Conservation (phyloP, 2,797 vertebrate genomes). For the Eupleurogrammus muticus region DNA sequence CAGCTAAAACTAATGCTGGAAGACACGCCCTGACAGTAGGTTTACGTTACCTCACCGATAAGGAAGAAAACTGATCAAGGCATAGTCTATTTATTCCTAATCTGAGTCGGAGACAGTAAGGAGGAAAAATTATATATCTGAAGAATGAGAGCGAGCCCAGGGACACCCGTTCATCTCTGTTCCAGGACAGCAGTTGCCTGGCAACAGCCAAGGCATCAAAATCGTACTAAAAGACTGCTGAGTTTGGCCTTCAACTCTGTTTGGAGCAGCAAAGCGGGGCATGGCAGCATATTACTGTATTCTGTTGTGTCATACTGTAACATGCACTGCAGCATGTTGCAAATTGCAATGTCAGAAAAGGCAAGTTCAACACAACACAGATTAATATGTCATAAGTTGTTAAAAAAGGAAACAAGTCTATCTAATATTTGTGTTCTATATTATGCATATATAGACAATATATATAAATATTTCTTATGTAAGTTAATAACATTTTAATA, state of each 20-base stretch:
- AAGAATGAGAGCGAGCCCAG: slow-evolving; percentile 51
- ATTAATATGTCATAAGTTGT: background rate
- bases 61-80: background rate
- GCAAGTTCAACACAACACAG: background rate
- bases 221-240: slow-evolving; percentile 46
- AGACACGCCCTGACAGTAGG: background rate
- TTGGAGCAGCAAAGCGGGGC: background rate
- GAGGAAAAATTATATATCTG: slow-evolving; percentile 31
- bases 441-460: too few relatives aligned
- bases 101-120: slow-evolving; percentile 24
- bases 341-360: background rate
- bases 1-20: background rate
- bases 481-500: background rate
- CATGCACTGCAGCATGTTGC: background rate
- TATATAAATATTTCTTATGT: background rate
- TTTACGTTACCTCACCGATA: background rate
- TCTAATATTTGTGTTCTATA: too few relatives aligned
- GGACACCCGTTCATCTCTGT: slow-evolving; percentile 69
- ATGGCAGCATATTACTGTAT: slow-evolving; percentile 1
- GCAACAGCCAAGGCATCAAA: slow-evolving; percentile 78
- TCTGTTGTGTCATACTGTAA: slow-evolving; percentile 6
- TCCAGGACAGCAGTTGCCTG: slow-evolving; percentile 81
- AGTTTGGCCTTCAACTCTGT: slow-evolving; percentile 62
- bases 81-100: slow-evolving; percentile 18
- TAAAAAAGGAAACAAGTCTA: background rate